Conservation (phyloP, 2,113 vertebrate genomes). For the Hippocampus comes region DNA sequence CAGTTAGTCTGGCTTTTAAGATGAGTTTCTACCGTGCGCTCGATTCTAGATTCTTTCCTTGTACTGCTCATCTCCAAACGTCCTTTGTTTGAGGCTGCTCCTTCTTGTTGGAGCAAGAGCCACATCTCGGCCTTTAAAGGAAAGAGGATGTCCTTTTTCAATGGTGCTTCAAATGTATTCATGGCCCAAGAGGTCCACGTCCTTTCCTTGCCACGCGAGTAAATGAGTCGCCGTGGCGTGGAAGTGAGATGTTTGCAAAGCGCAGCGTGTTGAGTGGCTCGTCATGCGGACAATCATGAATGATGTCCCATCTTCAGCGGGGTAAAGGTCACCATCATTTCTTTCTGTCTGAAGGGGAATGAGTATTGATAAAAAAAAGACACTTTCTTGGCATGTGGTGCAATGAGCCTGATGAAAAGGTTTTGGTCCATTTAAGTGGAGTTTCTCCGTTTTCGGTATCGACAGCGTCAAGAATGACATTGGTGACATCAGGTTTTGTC, state of each 20-base stretch:
- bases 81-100: too few species aligned
- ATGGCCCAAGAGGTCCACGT: not conserved
- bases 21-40: not conserved
- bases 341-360: conserved; percentile 24
- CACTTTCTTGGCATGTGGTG: conserved; percentile 3
- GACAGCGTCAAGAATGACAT: not conserved
- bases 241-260: conserved; percentile 13
- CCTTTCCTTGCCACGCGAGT: not conserved
- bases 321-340: conserved; percentile 44
- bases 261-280: conserved; percentile 6
- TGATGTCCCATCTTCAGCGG: conserved; percentile 26
- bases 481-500: not conserved
- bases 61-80: not conserved
- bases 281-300: conserved; percentile 35
- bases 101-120: not conserved
- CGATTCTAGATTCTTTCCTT: not conserved
- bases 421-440: not conserved
- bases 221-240: conserved; percentile 21
- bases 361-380: conserved; percentile 30
- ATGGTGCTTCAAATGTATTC: not conserved
- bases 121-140: not conserved
- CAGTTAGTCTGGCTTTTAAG: not conserved
- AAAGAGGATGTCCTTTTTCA: not conserved
- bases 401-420: not conserved
- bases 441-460: not conserved